Base-by-base conservation (phyloP, 64 coral and sea anemone species). In the Montipora efflorescens region DNA sequence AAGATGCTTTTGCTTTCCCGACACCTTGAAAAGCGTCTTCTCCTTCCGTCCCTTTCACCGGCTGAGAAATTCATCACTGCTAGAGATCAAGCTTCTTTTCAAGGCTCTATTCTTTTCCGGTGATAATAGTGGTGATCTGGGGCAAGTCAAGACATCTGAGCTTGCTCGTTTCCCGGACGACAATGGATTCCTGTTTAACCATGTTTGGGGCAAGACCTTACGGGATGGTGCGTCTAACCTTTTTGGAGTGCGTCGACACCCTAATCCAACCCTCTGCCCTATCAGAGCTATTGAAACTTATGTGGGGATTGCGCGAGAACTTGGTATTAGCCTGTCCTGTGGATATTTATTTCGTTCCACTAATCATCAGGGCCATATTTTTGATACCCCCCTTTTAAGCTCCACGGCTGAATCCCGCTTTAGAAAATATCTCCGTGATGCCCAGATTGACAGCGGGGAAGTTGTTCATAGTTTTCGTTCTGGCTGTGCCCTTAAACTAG, bases 51-150 rank as follows among this genome's bases (percentile, higher is more conserved):
- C 15, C 46, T 89, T 23, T 8, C 68, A 23, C 46, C 28, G 28
- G 28, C 28, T 28, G 28, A 28, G 28, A 28, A 1, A 28, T 28
- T 1, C 28, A 28, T 1, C 72, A 49, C 43, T 53, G 72, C 68
- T 16, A 53, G 73, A 25, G 73, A 89, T 53, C 87, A 75, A 21
- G 87, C 48, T n/a, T n/a, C n/a, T n/a, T n/a, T 77, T 89, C 2
- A 89, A 89, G 72, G 47, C 48, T 48, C 87, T 89, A 4, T 89
- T 89, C 70, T 89, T 89, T 75, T 74, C 66, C 55, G 72, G 87
- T 47, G 84, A 87, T 71, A 57, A 0, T 2, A 67, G 21, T 87
- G 67, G 84, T 47, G 84, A 87, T 69, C 67, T 71, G 7, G 84
- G 84, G 9, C 66, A 87, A 69, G 23, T 87, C 20, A 87, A 87